A percentile compares a stretch with the other conserved stretches of the same genome.
Evolutionary conservation across 1,140 invertebrate genomes (phyloP).

Genomic region (Drosophila saltans): DNA sequence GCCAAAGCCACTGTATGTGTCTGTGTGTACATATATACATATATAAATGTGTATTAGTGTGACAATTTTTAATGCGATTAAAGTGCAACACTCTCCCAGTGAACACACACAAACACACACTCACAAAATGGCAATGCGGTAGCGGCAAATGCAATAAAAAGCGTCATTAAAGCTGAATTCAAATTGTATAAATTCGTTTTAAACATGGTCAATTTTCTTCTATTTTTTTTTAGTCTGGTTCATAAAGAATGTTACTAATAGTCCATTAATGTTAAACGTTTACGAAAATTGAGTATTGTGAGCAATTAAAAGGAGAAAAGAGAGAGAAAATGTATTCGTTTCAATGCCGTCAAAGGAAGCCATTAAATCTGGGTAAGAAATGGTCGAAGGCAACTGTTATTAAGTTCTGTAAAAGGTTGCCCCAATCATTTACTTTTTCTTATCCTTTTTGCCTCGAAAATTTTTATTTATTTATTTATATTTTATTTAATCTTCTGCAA

Average conservation of each 20-base stretch:
- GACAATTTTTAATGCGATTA: slow-evolving; percentile 79
- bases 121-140: slow-evolving; percentile 15
- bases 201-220: slow-evolving; percentile 16
- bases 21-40: not conserved
- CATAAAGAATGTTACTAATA: slow-evolving; percentile 37
- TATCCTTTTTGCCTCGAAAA: too few relatives aligned
- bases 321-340: slow-evolving; percentile 8
- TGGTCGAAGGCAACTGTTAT: not conserved
- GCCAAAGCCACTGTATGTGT: slow-evolving; percentile 33
- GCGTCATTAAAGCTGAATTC: slow-evolving; percentile 8
- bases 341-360: slow-evolving; percentile 29
- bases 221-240: slow-evolving; percentile 10
- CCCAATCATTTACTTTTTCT: too few relatives aligned
- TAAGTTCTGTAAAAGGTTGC: too few relatives aligned
- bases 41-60: slow-evolving; percentile 54
- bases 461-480: too few relatives aligned
- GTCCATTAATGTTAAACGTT: slow-evolving; percentile 29
- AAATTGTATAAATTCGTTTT: slow-evolving; percentile 32
- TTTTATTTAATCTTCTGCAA: too few relatives aligned
- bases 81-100: slow-evolving; percentile 70
- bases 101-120: slow-evolving; percentile 16
- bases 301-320: slow-evolving; percentile 3
- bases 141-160: slow-evolving; percentile 21
- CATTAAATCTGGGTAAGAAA: slow-evolving; percentile 53
- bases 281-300: not conserved